Evolutionary conservation across 2,797 vertebrate species (phyloP), one percentile per base, ranked within the genome.

Genomic region (Peromyscus nudipes): DNA sequence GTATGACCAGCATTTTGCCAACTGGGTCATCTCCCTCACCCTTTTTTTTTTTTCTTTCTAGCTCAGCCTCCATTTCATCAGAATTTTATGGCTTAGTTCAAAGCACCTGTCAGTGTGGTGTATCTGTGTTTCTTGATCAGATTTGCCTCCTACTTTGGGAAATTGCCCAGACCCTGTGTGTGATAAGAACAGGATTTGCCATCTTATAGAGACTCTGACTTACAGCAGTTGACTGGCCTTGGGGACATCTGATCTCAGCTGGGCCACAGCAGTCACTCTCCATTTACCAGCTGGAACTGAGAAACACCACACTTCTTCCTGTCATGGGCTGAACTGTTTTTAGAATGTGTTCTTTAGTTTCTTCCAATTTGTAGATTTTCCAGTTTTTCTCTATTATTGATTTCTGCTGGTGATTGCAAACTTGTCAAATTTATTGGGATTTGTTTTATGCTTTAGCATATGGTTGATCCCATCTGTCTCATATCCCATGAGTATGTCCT

Each of bases 401-500:
- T 91, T 92, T 91, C 83, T 85, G 71, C 11, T 83, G 25, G 4
- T 96, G 80, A 83, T 60, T 89, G 89, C 73, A 96, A 96, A 97
- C 81, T 95, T 95, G 10, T 84, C 87, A 95, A 55, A 76, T 84
- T 43, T 92, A 84, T 55, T 89, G 60, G 86, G 37, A 67, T 8
- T 96, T 92, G 34, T 90, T 95, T 93, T 96, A 67, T 93, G 29
- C 64, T 88, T 67, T 84, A 90, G 71, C 64, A 79, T 91, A 75
- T 84, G 80, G 23, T 86, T 13, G 55, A 31, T 67, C 21, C 89
- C 91, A 76, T 95, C 85, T 91, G 82, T 69, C 40, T 85, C 40
- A 60, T 29, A 29, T 37, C 49, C 88, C 31, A 19, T 34, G 52
- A 90, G 40, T 82, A 81, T 11, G 19, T 57, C 49, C 4, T 49